phyloP scores from a whole-genome alignment of 2,888 invertebrate species.

The Matsumyia berberina region DNA sequence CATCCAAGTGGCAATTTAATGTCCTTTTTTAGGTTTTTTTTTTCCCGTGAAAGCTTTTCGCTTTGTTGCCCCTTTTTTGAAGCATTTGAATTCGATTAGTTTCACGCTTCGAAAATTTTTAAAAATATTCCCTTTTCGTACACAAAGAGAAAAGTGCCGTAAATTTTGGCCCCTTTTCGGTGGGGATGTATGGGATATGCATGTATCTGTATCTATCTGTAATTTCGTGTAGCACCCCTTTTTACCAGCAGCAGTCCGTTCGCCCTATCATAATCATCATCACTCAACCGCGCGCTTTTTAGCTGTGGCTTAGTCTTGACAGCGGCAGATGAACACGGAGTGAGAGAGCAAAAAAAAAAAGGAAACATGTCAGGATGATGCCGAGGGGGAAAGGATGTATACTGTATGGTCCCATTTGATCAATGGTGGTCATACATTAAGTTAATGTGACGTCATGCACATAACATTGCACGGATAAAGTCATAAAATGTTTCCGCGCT shows the following conservation, averaged over 20 bases:
- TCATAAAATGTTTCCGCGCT: slow-evolving; percentile 59
- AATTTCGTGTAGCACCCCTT: slow-evolving; percentile 59
- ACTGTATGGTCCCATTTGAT: slow-evolving; percentile 72
- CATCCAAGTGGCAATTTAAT: slow-evolving; percentile 55
- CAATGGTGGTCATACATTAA: slow-evolving; percentile 76
- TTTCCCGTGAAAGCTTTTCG: slow-evolving; percentile 33
- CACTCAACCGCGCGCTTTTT: slow-evolving; percentile 69
- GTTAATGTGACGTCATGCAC: slow-evolving; percentile 77
- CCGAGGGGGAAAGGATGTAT: slow-evolving; percentile 45
- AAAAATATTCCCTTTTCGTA: slow-evolving; percentile 45
- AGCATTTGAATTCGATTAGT: slow-evolving; percentile 67
- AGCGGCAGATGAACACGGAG: slow-evolving; percentile 21
- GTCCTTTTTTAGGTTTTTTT: slow-evolving; percentile 15
- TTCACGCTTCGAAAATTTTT: slow-evolving; percentile 67
- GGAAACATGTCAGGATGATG: slow-evolving; percentile 56
- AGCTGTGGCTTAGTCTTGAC: slow-evolving; percentile 63
- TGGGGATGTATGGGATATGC: background rate
- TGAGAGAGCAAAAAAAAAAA: slow-evolving; percentile 23
- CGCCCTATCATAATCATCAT: slow-evolving; percentile 68
- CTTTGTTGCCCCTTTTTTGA: slow-evolving; percentile 28
- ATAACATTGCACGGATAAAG: slow-evolving; percentile 60
- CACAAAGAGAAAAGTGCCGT: slow-evolving; percentile 28
- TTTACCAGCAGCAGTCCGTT: slow-evolving; percentile 3
- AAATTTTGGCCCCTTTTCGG: slow-evolving; percentile 41
- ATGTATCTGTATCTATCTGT: slow-evolving; percentile 8